phyloP scores from a whole-genome alignment of 2,888 invertebrate genomes.

The Yponomeuta cagnagella region DNA sequence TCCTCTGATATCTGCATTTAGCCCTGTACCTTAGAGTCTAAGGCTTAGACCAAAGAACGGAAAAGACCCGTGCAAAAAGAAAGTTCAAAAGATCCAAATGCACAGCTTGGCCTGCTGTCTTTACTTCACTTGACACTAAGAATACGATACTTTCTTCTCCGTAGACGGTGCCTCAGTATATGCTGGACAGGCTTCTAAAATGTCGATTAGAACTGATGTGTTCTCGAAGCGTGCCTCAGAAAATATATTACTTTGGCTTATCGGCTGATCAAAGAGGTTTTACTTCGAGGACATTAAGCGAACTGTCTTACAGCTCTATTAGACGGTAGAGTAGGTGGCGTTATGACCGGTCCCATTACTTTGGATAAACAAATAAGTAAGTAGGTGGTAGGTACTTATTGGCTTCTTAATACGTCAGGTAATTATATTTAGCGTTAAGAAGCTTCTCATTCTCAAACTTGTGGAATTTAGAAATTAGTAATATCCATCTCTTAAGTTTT shows the following conservation, averaged over 20 bases:
- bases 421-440: too few species aligned
- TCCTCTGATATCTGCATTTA: too few species aligned
- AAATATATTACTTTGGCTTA: slow-evolving; percentile 1
- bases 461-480: too few species aligned
- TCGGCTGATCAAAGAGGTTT: neutral
- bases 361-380: neutral
- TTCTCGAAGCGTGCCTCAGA: neutral
- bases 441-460: too few species aligned
- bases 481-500: too few species aligned
- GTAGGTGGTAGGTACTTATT: neutral
- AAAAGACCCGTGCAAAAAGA: too few species aligned
- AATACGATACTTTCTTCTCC: neutral
- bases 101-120: too few species aligned
- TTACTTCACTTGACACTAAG: neutral
- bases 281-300: neutral
- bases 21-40: too few species aligned
- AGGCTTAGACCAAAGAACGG: too few species aligned
- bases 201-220: neutral
- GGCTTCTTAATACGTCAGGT: slow-evolving; percentile 4
- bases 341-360: neutral
- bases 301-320: neutral
- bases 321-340: neutral
- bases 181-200: neutral
- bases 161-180: neutral
- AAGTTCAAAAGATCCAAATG: too few species aligned